Percentiles rank a stretch among this genome's conserved stretches.
phyloP scores from a whole-genome alignment of 2,113 vertebrate genomes.

The Deroptyus accipitrinus region DNA sequence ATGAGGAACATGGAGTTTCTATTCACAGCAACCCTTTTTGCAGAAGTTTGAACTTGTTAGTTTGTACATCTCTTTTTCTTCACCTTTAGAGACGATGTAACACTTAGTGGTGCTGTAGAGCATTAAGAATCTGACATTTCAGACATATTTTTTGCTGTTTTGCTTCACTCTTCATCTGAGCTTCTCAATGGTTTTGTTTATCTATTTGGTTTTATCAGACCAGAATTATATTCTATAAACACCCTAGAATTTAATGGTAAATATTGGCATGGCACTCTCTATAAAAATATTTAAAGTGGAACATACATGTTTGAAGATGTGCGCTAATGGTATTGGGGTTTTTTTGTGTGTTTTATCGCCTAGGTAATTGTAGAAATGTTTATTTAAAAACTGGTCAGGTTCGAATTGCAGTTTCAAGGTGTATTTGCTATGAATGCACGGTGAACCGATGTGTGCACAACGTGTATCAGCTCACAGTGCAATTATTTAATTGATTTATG shows the following conservation, averaged over 20 bases:
- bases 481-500: background rate
- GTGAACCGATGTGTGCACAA: background rate
- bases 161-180: background rate
- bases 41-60: background rate
- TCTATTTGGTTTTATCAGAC: background rate
- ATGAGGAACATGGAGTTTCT: background rate
- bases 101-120: background rate
- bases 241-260: background rate
- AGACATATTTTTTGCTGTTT: background rate
- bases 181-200: background rate
- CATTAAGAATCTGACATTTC: background rate
- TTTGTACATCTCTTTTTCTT: background rate
- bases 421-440: background rate
- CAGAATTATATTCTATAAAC: background rate
- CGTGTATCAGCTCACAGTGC: background rate
- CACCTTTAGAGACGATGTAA: background rate
- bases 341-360: background rate
- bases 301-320: background rate
- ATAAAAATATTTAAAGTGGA: background rate
- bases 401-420: background rate
- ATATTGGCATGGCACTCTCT: background rate
- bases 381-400: background rate
- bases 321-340: background rate
- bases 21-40: background rate
- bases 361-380: background rate